Percentiles rank a stretch among this genome's conserved stretches.
Evolutionary conservation across 2,113 vertebrate genomes (phyloP).

Genomic region (Nettapus auritus): DNA sequence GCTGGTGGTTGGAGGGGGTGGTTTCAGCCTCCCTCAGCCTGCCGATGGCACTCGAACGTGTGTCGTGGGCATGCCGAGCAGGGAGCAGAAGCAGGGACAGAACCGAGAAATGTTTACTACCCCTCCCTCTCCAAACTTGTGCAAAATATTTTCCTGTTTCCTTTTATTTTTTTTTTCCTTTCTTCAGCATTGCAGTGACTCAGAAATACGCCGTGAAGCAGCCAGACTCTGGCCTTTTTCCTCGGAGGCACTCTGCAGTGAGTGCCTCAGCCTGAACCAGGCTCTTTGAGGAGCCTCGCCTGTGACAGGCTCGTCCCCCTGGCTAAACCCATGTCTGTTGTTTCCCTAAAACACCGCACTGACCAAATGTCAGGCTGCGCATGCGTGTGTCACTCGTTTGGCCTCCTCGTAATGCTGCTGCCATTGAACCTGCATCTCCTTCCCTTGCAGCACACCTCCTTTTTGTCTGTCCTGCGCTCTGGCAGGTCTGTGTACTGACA

Average conservation of each 20-base stretch:
- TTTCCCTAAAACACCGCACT: background rate
- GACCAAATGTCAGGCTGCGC: background rate
- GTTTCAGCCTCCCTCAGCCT: background rate
- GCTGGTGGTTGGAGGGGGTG: background rate
- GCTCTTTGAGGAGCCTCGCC: background rate
- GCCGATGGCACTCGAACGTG: background rate
- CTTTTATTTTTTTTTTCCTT: background rate
- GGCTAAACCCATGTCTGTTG: background rate
- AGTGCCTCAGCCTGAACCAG: background rate
- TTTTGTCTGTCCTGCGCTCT: background rate
- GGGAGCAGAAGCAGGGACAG: background rate
- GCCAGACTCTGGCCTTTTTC: background rate
- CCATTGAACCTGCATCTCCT: background rate
- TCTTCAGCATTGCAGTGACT: constrained; percentile 4
- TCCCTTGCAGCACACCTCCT: background rate
- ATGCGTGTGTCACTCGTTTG: background rate
- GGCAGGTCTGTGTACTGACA: background rate
- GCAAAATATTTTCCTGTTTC: background rate
- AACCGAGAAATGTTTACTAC: background rate
- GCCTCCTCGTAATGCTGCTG: background rate
- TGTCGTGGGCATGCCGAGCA: background rate
- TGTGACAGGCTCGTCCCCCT: background rate
- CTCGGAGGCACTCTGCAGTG: background rate
- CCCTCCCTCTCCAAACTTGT: background rate
- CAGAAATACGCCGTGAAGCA: background rate